Evolutionary conservation across 2,888 invertebrate genomes (phyloP).

Genomic region (Diarsia brunnea): DNA sequence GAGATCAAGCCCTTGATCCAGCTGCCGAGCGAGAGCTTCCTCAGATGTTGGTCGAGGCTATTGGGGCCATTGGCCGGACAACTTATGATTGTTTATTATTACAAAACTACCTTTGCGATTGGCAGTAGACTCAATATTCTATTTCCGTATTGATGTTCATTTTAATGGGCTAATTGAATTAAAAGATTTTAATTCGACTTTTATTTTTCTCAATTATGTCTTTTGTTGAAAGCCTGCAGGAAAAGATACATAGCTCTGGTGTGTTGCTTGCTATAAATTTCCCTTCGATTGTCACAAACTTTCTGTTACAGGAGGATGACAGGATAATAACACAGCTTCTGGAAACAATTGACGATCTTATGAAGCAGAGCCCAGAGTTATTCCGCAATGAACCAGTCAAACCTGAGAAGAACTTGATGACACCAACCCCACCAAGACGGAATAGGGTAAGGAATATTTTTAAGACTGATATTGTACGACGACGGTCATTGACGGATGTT

Average conservation of each 20-base stretch:
- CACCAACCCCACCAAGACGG: slow-evolving; percentile 93
- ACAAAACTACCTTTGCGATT: neutral
- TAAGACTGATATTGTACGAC: neutral
- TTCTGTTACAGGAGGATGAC: slow-evolving; percentile 91
- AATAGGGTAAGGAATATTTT: slow-evolving; percentile 86
- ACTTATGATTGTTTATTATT: neutral
- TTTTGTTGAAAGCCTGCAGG: neutral
- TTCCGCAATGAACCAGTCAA: slow-evolving; percentile 82
- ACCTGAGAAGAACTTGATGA: slow-evolving; percentile 88
- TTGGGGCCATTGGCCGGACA: too few species aligned
- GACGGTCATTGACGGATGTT: too few species aligned
- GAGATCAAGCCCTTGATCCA: too few species aligned
- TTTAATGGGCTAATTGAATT: neutral
- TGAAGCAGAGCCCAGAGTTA: slow-evolving; percentile 94
- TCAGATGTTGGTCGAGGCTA: too few species aligned
- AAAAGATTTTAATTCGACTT: neutral
- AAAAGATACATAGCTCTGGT: neutral
- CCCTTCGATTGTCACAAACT: neutral
- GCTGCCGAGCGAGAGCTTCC: too few species aligned
- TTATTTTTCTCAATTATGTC: too few species aligned
- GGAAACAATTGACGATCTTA: slow-evolving; percentile 95
- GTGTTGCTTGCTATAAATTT: neutral
- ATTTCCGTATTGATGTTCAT: neutral
- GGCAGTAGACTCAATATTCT: neutral
- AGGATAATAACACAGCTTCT: slow-evolving; percentile 93